Evolutionary conservation across 2,797 vertebrate species (phyloP), one percentile per base, ranked within the genome.

Genomic region (Todus mexicanus): DNA sequence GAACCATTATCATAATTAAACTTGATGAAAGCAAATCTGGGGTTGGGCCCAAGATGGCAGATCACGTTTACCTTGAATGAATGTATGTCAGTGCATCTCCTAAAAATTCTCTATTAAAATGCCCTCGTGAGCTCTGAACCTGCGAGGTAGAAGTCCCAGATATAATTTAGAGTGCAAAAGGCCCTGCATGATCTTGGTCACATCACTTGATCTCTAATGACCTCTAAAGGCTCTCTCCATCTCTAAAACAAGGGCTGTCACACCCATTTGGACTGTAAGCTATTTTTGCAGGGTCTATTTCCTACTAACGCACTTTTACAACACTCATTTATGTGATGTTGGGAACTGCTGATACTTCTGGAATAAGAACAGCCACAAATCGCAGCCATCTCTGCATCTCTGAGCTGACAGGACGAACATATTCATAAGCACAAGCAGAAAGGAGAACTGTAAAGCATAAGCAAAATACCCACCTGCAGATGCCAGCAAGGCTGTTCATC

Each of bases 1-100:
- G 94, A 96, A 94, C 94, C 95, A 96, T 95, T 95, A 96, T 91
- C 93, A 92, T 95, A 94, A 95, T 94, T 94, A 94, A 72, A 94
- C 57, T 94, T 95, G 95, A 94, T 94, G 93, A 95, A 96, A 96
- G 90, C 89, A 95, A 93, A 94, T 93, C 92, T 96, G 89, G 89
- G 89, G 76, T 91, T 96, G 94, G 90, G 92, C 75, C 93, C 94
- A 95, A 95, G 82, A 94, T 94, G 93, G 93, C 90, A 96, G 93
- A 92, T 95, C 87, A 91, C 87, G 31, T 85, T 96, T 95, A 64
- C 92, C 73, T 93, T 93, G 84, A 80, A 95, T 94, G 84, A 95
- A 83, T 94, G 87, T 92, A 94, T 91, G 89, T 85, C 92, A 86
- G 63, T 43, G 84, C 16, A 2, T 42, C 79, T 89, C 79, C 84